phyloP scores from a whole-genome alignment of 2,888 invertebrate genomes.

The Auanema freiburgensis region DNA sequence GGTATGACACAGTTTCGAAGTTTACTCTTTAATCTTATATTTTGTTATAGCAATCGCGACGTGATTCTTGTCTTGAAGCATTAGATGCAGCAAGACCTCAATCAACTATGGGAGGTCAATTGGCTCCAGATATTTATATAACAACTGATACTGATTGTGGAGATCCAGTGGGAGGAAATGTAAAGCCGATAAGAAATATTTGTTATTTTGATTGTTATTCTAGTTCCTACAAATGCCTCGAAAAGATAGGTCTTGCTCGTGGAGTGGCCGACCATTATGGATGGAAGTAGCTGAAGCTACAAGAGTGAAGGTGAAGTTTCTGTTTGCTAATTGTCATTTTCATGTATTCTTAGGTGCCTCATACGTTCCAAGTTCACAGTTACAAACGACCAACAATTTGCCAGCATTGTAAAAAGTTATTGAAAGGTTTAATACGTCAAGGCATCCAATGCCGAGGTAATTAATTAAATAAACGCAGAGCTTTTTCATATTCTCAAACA shows the following conservation, averaged over 20 bases:
- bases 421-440: constrained; percentile 87
- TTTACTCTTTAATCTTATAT: background rate
- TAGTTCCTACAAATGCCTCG: constrained; percentile 63
- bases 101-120: constrained; percentile 29
- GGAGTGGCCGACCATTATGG: constrained; percentile 74
- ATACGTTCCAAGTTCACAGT: constrained; percentile 93
- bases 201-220: constrained; percentile 19
- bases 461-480: background rate
- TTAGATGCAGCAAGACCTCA: constrained; percentile 39
- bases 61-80: constrained; percentile 42
- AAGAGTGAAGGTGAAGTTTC: constrained; percentile 66
- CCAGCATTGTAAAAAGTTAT: constrained; percentile 89
- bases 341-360: constrained; percentile 75
- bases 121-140: constrained; percentile 61
- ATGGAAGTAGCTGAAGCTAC: constrained; percentile 76
- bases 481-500: constrained; percentile 1
- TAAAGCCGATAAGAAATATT: constrained; percentile 20
- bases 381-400: constrained; percentile 96
- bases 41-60: constrained; percentile 36
- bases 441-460: constrained; percentile 88
- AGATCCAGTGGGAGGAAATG: constrained; percentile 62
- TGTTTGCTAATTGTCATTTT: background rate
- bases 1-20: constrained; percentile 21
- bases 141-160: constrained; percentile 62
- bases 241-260: constrained; percentile 64